These are phyloP conservation scores for Paradisaea rubra DNA, from an alignment of 2,113 vertebrate species.

Conservation along the genomic window DNA sequence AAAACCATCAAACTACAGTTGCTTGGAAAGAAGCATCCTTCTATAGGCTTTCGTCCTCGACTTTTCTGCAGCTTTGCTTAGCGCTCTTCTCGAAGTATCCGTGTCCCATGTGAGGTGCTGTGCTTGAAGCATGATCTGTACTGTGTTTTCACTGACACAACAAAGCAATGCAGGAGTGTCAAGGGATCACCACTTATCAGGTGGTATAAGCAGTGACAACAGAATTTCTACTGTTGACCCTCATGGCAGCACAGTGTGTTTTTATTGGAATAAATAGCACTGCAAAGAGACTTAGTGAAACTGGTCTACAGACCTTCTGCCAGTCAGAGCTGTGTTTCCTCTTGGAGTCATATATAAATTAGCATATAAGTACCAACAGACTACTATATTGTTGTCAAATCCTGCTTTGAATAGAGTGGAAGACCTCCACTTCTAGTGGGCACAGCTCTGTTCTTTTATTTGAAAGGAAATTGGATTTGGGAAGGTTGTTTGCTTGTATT, in stretches of 20 bases:
- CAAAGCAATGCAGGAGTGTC: not conserved
- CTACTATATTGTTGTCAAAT: not conserved
- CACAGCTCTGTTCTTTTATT: not conserved
- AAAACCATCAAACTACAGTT: not conserved
- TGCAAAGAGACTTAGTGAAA: not conserved
- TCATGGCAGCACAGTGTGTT: not conserved
- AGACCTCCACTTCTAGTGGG: not conserved
- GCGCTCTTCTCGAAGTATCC: accelerated
- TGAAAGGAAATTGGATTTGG: not conserved
- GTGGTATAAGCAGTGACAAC: not conserved
- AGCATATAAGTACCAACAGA: not conserved
- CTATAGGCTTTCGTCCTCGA: not conserved
- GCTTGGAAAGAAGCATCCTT: not conserved
- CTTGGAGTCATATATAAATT: not conserved
- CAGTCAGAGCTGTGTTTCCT: not conserved
- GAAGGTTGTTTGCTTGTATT: not conserved
- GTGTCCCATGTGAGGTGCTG: not conserved
- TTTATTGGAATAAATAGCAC: not conserved
- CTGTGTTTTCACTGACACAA: not conserved
- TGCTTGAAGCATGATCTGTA: not conserved
- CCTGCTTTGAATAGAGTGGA: not conserved
- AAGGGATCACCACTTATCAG: not conserved
- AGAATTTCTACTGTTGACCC: not conserved
- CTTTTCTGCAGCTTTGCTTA: not conserved
- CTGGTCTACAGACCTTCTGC: not conserved